Evolutionary conservation across 1,140 invertebrate species (phyloP), one percentile per base, ranked within the genome.

Genomic region (Brachionus paranguensis): DNA sequence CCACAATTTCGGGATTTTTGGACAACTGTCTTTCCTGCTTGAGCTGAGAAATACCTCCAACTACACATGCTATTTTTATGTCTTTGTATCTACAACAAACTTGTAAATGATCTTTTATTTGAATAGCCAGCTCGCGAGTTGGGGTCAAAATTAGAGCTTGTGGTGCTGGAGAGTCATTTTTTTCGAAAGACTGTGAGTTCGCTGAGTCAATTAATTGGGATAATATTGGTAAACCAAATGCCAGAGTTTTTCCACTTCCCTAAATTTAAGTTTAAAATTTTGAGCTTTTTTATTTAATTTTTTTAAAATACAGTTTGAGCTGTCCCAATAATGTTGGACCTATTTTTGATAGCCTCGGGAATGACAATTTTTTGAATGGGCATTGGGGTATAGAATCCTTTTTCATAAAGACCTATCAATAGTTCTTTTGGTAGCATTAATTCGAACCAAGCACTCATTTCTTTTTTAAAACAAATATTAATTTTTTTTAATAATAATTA

Each of bases 141-240:
- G 97, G 97, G 7, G 98, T 95, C 1, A 99, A 89, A 17, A 99
- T 94, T 11, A 99, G 90, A 10, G 99, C 78, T 41, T 60, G 53
- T 17, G 60, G 41, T 53, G 37, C 33, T 43, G 37, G 53, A 12
- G 17, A 43, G 41, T 76, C 45, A 37, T 50, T 50, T 12, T 70
- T 17, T n/a, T 45, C 95, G 89, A 0, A 95, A 95, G 76, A 92
- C 91, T 89, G 83, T 88, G 88, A 88, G 11, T 86, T 81, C 88
- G 88, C 2, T 90, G 89, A 85, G 20, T 90, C 93, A 94, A 98
- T 3, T 99, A 88, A 78, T 99, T 91, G 86, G 96, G 91, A 89
- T 99, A 99, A 88, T 43, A 96, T 96, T 4, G 97, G 97, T 84
- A 99, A 90, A 95, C 99, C 98, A 88, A 98, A 99, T 0, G 97